These are phyloP conservation scores for Gonioctena quinquepunctata DNA, from an alignment of 1,140 invertebrate species.

Conservation along the genomic window DNA sequence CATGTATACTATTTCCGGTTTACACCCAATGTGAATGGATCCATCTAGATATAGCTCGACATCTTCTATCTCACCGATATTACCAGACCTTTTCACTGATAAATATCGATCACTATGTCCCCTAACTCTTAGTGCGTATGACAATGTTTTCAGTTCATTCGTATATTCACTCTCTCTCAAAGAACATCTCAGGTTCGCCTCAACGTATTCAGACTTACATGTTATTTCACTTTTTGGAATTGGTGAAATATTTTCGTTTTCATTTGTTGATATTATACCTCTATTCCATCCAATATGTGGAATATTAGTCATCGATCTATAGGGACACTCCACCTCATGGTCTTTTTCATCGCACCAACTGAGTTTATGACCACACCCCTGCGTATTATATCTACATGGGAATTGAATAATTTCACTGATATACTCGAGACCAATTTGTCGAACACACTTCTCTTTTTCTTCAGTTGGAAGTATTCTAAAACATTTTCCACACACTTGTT, in stretches of 20 bases:
- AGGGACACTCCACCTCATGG: slow-evolving; percentile 25
- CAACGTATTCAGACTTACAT: neutral
- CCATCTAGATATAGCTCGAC: neutral
- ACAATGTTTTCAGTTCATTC: neutral
- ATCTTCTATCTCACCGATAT: neutral
- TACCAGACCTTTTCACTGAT: neutral
- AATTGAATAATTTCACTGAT: slow-evolving; percentile 21
- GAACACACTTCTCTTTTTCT: slow-evolving; percentile 16
- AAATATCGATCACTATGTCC: neutral
- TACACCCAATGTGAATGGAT: neutral
- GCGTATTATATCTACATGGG: slow-evolving; percentile 26
- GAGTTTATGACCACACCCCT: slow-evolving; percentile 24
- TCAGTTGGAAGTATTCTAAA: slow-evolving; percentile 25
- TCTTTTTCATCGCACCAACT: slow-evolving; percentile 13
- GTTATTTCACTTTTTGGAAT: neutral
- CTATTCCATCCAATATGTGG: too few species aligned
- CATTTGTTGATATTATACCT: too few species aligned
- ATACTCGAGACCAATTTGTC: slow-evolving; percentile 28
- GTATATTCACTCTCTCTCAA: neutral
- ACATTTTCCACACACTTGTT: slow-evolving; percentile 34
- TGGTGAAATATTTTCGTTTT: neutral
- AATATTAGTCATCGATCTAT: neutral
- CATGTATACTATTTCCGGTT: neutral
- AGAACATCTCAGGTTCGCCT: neutral
- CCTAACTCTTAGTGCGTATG: neutral